Evolutionary conservation across 2,888 invertebrate genomes (phyloP), one percentile per base, ranked within the genome.

Genomic region (Hydroisotoma schaefferi): DNA sequence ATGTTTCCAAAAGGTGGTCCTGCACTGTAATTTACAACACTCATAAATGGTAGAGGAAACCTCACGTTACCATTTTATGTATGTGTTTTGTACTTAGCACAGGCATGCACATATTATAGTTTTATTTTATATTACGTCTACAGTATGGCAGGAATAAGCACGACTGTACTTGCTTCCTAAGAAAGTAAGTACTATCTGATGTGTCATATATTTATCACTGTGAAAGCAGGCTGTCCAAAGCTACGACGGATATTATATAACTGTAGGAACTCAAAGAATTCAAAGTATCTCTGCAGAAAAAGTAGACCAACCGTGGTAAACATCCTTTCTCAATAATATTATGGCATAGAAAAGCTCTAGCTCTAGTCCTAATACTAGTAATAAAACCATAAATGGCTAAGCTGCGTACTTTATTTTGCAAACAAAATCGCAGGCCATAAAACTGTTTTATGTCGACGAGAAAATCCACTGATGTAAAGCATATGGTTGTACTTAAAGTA

Each of bases 11-110:
- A 28, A 49, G 22, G 26, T 49, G 49, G 26, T 49, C 49, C 18
- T 49, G n/a, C n/a, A n/a, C n/a, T n/a, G n/a, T 18, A 49, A 49
- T 49, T 49, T 49, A 49, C 49, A 28, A 49, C 3, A 5, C 8
- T 40, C 40, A 15, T 40, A 40, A 40, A 40, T 5, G 40, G 3
- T 20, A 18, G 5, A 20, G 3, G n/a, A 40, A 40, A 40, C 40
- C 40, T 18, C 40, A 40, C 40, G 40, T 40, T 40, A 40, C 40
- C 40, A 15, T 8, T 15, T 33, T 15, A 33, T 33, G 33, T 15
- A 18, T 4, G 5, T 4, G 40, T 40, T 40, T 40, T 15, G 20
- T 40, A 18, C 20, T 40, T 18, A 18, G 40, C 40, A 5, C 40
- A 40, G n/a, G 20, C n/a, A 40, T 40, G 40, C 40, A 15, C 15